Percentiles rank a stretch among this genome's conserved stretches.
Evolutionary conservation across 2,888 invertebrate species (phyloP).

Genomic region (Dorcus parallelipipedus): DNA sequence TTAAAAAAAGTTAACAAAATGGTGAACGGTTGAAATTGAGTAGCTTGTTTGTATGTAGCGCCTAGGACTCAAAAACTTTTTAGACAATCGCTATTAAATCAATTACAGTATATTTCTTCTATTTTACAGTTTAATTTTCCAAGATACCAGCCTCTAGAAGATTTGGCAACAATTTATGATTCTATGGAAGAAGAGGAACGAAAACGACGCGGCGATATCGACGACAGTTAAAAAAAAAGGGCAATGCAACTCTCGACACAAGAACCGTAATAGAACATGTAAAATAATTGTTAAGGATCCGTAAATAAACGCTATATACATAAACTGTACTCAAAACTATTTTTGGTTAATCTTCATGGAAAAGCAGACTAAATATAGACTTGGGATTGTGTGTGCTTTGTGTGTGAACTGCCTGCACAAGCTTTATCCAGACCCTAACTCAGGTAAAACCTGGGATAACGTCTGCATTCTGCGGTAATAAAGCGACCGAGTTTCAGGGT

Average conservation of each 20-base stretch:
- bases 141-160: conserved; percentile 32
- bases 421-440: conserved; percentile 10
- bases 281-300: too few relatives aligned
- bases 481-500: conserved; percentile 30
- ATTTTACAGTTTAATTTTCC: too few relatives aligned
- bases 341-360: neutral
- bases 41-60: too few relatives aligned
- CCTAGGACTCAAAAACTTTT: too few relatives aligned
- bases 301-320: too few relatives aligned
- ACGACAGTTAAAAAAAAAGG: conserved; percentile 11
- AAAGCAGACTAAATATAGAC: conserved; percentile 8
- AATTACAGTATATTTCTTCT: too few relatives aligned
- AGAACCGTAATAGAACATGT: too few relatives aligned
- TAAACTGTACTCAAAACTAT: neutral
- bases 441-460: conserved; percentile 18
- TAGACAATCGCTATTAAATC: too few relatives aligned
- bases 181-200: conserved; percentile 30
- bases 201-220: conserved; percentile 12
- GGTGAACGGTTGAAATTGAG: too few relatives aligned
- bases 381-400: neutral
- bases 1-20: too few relatives aligned
- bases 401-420: neutral
- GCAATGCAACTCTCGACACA: neutral
- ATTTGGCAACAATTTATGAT: conserved; percentile 36
- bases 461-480: conserved; percentile 14